Base-by-base conservation (phyloP, 2,888 invertebrate genomes). In the Cryptophagus acutangulus region DNA sequence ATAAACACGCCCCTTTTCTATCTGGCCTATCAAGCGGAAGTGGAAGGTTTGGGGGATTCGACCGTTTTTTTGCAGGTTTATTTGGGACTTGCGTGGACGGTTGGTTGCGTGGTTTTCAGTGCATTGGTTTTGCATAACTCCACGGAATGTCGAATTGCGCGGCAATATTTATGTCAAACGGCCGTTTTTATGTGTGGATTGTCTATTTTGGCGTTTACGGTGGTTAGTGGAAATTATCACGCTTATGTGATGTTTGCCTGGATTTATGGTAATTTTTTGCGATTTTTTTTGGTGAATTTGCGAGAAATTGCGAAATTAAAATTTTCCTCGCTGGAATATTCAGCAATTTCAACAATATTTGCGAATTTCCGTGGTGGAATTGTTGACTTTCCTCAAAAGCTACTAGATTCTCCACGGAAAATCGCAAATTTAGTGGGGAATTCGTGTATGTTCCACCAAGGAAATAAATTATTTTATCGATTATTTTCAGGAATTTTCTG, bases 1-100 rank as follows among this genome's bases (percentile, higher is more conserved):
- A 83, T 89, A 56, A 87, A 87, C 62, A 87, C 88, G 1, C 91
- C 91, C 1, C 81, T 90, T 55, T 84, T 90, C 65, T 84, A 87
- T 65, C 70, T 91, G 71, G 85, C 84, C 12, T 82, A 85, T 59
- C 84, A 87, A 59, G 85, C 84, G 9, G 82, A 86, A 66, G 79
- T 82, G 56, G 86, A 87, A 71, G 57, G 85, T 58, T 67, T 77
- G 13, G 69, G 68, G 1, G 69, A 70, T 41, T 67, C 66, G 13
- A 67, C 67, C 2, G 62, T 69, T 24, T 65, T 67, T 42, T 54
- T 69, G 2, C 86, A 87, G 66, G 78, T 82, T 31, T 85, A 86
- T 66, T 73, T 90, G 33, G 90, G 90, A 2, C 68, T 88, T 3
- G 88, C 87, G 0, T 90, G 88, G 84, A 81, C 85, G 0, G 74